phyloP scores from a whole-genome alignment of 2,113 vertebrate genomes.

The Rana temporaria region DNA sequence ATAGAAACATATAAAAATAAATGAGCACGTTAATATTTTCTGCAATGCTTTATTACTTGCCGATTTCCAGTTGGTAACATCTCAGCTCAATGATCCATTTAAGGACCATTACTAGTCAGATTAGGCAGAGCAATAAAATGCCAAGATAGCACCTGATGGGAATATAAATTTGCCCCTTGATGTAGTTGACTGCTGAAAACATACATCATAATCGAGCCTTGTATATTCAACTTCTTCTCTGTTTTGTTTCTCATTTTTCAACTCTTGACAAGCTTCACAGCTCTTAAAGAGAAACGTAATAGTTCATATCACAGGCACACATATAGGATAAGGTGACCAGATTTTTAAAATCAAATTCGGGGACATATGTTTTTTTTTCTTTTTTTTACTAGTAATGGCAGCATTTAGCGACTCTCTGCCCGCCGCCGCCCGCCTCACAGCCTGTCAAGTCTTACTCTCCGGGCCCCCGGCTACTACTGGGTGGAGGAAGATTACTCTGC shows the following conservation, averaged over 20 bases:
- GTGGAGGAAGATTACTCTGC: too few species aligned
- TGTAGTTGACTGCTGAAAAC: slow-evolving; percentile 24
- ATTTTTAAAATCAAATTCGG: too few species aligned
- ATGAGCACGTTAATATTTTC: slow-evolving; percentile 34
- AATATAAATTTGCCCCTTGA: slow-evolving; percentile 43
- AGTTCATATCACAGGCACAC: too few species aligned
- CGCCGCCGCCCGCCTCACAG: too few species aligned
- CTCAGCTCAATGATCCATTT: slow-evolving; percentile 54
- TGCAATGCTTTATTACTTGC: slow-evolving; percentile 21
- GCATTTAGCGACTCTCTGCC: too few species aligned
- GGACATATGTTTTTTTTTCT: too few species aligned
- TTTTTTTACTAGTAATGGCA: too few species aligned
- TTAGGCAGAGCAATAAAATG: slow-evolving; percentile 56
- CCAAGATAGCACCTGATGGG: slow-evolving; percentile 26
- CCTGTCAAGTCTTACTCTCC: too few species aligned
- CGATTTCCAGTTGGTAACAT: slow-evolving; percentile 49
- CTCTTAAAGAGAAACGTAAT: too few species aligned
- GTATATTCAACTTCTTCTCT: neutral
- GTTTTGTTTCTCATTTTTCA: slow-evolving; percentile 13
- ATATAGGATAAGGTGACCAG: too few species aligned
- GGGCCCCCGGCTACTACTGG: too few species aligned
- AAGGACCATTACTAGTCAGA: slow-evolving; percentile 53
- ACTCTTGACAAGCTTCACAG: neutral
- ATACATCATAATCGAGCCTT: slow-evolving; percentile 43
- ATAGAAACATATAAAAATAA: neutral